Base-by-base conservation (phyloP, 2,888 invertebrate species). In the Buathra laborator region DNA sequence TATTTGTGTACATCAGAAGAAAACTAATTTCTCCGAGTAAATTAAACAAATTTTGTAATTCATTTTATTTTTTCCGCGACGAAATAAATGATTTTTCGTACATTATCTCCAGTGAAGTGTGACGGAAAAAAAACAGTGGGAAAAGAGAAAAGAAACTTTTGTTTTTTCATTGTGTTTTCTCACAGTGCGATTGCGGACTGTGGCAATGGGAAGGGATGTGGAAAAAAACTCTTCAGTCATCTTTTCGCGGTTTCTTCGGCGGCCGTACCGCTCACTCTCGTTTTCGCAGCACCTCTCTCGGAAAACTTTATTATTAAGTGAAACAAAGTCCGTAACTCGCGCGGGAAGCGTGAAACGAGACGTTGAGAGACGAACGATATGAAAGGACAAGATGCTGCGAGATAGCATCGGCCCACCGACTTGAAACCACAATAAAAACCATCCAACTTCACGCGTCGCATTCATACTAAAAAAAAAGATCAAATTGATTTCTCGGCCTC, bases 241-340 rank as follows among this genome's bases (percentile, higher is more conserved):
- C 24, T 51, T 66, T 48, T 74, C 74, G 29, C 67, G 24, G 62
- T 62, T 64, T 51, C 48, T 32, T 71, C 10, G 24, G 48, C 56
- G 43, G 24, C 46, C 67, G 78, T 72, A 67, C 87, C 85, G 84
- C 82, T 80, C 86, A 75, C 78, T 68, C 67, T 72, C 48, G 9
- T 66, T 44, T 44, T 84, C 83, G 2, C 14, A 48, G n/a, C 24
- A 44, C 29, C 32, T 43, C 12, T 12, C 10, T 56, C 46, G 14
- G 14, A 77, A 83, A 90, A 90, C 88, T 88, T 90, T 90, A 86
- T 90, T 90, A 89, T 89, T 87, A 88, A 88, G 86, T 87, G 86
- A 87, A 89, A 87, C 87, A 81, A 87, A 87, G 87, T 88, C 86
- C 84, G 37, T 86, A 89, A 89, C 87, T 90, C 87, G 66, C 37